A percentile compares a stretch with the other conserved stretches of the same genome.
phyloP scores from a whole-genome alignment of 2,113 vertebrate genomes.

The Choloepus hoffmanni region DNA sequence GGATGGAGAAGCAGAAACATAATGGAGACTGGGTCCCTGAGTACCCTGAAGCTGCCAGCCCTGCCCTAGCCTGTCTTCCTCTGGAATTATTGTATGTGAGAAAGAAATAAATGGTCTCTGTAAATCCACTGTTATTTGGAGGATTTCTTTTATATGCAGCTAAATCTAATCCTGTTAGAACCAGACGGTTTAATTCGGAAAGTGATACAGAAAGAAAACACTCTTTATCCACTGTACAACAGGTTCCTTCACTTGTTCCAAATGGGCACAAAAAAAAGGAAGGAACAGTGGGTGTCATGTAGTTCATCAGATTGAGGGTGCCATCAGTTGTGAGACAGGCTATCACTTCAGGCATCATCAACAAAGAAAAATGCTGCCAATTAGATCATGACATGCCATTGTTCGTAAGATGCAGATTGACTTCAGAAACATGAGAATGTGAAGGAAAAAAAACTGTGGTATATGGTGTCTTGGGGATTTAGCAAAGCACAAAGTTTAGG shows the following conservation, averaged over 20 bases:
- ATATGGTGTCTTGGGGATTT: background rate
- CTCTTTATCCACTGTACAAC: background rate
- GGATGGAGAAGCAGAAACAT: background rate
- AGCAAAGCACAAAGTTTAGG: background rate
- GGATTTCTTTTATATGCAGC: background rate
- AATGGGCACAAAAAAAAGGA: background rate
- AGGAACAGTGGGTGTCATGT: background rate
- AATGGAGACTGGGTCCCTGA: rapidly evolving
- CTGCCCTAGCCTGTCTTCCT: background rate
- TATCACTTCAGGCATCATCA: conserved; percentile 49
- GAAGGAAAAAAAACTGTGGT: background rate
- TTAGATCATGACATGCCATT: conserved; percentile 52
- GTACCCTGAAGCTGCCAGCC: background rate
- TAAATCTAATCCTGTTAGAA: background rate
- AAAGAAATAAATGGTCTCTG: background rate
- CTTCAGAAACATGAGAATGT: conserved; percentile 57
- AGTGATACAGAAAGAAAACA: background rate
- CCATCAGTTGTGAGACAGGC: background rate
- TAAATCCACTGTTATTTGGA: background rate
- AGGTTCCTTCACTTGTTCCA: background rate
- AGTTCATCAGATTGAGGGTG: background rate
- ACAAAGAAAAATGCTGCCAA: conserved; percentile 61
- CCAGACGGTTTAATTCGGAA: background rate
- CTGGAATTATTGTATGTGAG: background rate
- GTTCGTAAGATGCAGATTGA: conserved; percentile 61